Evolutionary conservation across 2,797 vertebrate species (phyloP).

Genomic region (Ctenosaura bakeri): DNA sequence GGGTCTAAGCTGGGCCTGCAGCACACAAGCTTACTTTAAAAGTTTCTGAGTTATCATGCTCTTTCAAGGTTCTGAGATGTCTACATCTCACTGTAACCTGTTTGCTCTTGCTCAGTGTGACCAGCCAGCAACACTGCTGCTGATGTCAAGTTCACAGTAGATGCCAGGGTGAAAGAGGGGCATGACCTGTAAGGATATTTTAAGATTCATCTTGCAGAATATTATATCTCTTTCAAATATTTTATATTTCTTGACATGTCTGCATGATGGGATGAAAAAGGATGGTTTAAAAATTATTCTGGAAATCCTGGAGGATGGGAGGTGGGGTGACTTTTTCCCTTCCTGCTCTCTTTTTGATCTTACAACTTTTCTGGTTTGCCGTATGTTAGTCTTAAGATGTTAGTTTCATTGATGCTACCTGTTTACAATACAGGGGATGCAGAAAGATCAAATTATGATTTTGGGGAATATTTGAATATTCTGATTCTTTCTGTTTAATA

Average conservation of each 20-base stretch:
- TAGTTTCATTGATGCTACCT: background rate
- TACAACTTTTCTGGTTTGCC: background rate
- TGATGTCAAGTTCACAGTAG: background rate
- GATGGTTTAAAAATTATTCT: background rate
- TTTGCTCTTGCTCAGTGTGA: conserved; percentile 28
- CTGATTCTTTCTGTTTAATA: background rate
- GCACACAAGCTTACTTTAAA: conserved; percentile 49
- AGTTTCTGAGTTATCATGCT: conserved; percentile 43
- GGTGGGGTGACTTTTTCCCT: background rate
- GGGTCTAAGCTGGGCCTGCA: conserved; percentile 32
- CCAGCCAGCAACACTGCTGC: background rate
- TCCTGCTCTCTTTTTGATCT: background rate
- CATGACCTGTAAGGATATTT: conserved; percentile 32
- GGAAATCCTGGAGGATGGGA: background rate
- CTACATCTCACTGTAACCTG: conserved; percentile 9
- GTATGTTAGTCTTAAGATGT: background rate
- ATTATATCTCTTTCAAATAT: background rate
- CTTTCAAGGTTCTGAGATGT: conserved; percentile 39
- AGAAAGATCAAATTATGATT: background rate
- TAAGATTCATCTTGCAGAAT: conserved; percentile 32
- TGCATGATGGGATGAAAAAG: background rate
- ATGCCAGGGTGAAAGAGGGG: background rate
- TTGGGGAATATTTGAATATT: background rate
- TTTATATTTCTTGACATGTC: conserved; percentile 29
- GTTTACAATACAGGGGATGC: background rate